These are phyloP conservation scores for Plestiodon gilberti DNA, from an alignment of 2,113 vertebrate species.

Conservation along the genomic window DNA sequence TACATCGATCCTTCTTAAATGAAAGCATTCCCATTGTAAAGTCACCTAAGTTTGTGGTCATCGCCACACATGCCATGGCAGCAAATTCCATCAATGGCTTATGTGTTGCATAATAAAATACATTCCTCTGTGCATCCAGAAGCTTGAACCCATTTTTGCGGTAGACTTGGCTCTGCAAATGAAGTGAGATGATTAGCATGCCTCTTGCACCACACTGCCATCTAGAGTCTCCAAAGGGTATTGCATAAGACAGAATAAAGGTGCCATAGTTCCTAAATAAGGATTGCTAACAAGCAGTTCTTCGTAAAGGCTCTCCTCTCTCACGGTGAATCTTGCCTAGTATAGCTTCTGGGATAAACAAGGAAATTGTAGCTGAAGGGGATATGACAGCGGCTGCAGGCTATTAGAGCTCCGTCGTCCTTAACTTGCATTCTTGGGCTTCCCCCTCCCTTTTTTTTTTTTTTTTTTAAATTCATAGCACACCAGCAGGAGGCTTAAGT, in stretches of 20 bases:
- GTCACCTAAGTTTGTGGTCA: no score
- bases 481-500: constrained; percentile 61
- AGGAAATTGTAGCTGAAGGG: constrained; percentile 63
- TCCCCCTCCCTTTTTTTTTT: not conserved
- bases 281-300: not conserved
- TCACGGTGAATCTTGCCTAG: constrained; percentile 36
- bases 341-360: constrained; percentile 46
- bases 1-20: no score
- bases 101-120: no score
- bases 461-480: constrained; percentile 41
- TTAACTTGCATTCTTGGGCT: constrained; percentile 34
- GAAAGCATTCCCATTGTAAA: no score
- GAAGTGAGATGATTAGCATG: not conserved
- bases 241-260: not conserved
- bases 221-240: not conserved
- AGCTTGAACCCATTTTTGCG: no score
- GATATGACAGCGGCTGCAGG: constrained; percentile 64
- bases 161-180: not conserved
- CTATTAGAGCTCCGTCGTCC: constrained; percentile 58
- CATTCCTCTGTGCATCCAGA: no score
- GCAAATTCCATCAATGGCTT: no score
- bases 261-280: not conserved
- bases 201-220: not conserved
- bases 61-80: no score
- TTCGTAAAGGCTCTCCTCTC: not conserved